Percentiles rank a stretch among this genome's conserved stretches.
phyloP scores from a whole-genome alignment of 2,888 invertebrate genomes.

The Dryococelus australis region DNA sequence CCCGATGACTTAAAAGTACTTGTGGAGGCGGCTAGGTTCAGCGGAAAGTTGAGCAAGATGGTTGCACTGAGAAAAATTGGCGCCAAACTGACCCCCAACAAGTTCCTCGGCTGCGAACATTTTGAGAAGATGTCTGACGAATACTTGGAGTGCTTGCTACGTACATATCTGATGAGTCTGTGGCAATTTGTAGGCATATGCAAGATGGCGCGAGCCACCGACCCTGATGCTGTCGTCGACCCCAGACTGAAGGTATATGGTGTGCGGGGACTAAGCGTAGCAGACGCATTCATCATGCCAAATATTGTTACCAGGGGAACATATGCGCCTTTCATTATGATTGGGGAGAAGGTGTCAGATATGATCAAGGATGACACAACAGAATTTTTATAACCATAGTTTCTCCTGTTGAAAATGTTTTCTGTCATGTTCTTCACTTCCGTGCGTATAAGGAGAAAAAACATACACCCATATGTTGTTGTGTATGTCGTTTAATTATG shows the following conservation, averaged over 20 bases:
- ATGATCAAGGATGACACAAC: too few relatives aligned
- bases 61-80: constrained; percentile 56
- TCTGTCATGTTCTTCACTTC: too few relatives aligned
- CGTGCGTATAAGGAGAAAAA: too few relatives aligned
- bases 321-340: constrained; percentile 62
- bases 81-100: constrained; percentile 55
- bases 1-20: constrained; percentile 63
- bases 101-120: constrained; percentile 56
- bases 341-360: too few relatives aligned
- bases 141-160: constrained; percentile 62
- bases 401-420: too few relatives aligned
- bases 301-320: constrained; percentile 65
- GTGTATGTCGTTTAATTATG: too few relatives aligned
- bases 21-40: constrained; percentile 60
- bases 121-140: constrained; percentile 48
- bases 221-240: constrained; percentile 63
- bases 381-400: too few relatives aligned
- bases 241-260: constrained; percentile 63
- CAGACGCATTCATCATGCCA: constrained; percentile 65
- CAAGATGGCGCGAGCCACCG: constrained; percentile 68
- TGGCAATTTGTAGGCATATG: constrained; percentile 76
- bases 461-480: too few relatives aligned
- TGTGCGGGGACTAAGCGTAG: constrained; percentile 62
- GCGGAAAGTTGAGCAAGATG: constrained; percentile 58
- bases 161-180: constrained; percentile 63